phyloP scores from a whole-genome alignment of 1,140 invertebrate genomes.

The Zaprionus ornatus region DNA sequence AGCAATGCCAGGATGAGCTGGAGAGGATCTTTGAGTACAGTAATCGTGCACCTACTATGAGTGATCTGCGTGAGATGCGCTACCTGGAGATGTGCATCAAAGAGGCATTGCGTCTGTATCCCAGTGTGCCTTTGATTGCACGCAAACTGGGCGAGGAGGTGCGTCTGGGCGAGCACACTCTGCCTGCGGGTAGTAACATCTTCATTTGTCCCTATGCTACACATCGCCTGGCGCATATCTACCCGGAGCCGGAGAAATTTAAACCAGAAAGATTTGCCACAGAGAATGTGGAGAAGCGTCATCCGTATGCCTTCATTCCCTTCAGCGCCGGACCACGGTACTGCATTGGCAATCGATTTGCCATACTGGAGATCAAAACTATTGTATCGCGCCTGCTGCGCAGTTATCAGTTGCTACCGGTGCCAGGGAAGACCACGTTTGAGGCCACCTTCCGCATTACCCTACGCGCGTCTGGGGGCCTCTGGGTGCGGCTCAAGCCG shows the following conservation, averaged over 20 bases:
- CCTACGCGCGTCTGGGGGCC: slow-evolving; percentile 85
- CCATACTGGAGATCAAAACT: slow-evolving; percentile 89
- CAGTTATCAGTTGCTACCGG: slow-evolving; percentile 85
- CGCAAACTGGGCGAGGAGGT: slow-evolving; percentile 86
- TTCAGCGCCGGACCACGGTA: slow-evolving; percentile 87
- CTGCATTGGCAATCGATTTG: slow-evolving; percentile 88
- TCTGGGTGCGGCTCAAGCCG: slow-evolving; percentile 84
- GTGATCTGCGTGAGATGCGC: slow-evolving; percentile 86
- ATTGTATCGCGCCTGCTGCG: slow-evolving; percentile 87
- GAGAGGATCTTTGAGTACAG: slow-evolving; percentile 85
- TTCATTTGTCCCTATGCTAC: slow-evolving; percentile 85
- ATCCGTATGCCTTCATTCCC: slow-evolving; percentile 88
- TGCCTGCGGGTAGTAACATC: slow-evolving; percentile 83
- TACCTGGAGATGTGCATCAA: slow-evolving; percentile 89
- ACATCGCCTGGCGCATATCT: slow-evolving; percentile 88
- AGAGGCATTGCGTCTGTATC: slow-evolving; percentile 87
- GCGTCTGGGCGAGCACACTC: slow-evolving; percentile 80
- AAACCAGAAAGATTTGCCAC: slow-evolving; percentile 89
- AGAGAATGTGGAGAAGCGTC: slow-evolving; percentile 85
- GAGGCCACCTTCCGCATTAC: slow-evolving; percentile 85
- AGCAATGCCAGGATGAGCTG: slow-evolving; percentile 86
- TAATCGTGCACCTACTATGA: slow-evolving; percentile 84
- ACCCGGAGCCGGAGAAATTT: slow-evolving; percentile 89
- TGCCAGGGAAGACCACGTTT: slow-evolving; percentile 84
- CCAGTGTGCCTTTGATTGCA: slow-evolving; percentile 88